These are phyloP conservation scores for Microctenopoma lineatum DNA, from an alignment of 2,797 vertebrate genomes.

Conservation along the genomic window DNA sequence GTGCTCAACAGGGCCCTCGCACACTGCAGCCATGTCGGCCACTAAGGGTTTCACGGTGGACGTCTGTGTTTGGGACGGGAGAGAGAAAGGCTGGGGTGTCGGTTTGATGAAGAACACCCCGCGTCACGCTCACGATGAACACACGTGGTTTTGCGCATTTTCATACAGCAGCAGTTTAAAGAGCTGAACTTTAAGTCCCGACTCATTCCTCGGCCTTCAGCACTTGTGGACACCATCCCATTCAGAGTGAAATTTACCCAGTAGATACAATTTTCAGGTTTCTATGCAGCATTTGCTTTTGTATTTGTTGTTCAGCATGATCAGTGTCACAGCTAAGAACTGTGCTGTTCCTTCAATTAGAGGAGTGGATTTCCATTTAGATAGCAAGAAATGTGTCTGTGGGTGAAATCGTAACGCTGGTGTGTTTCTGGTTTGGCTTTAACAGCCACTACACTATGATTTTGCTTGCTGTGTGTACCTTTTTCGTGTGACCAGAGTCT, in stretches of 20 bases:
- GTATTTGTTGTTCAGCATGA: constrained; percentile 40
- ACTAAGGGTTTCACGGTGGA: constrained; percentile 14
- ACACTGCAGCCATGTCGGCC: constrained; percentile 36
- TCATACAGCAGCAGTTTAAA: constrained; percentile 68
- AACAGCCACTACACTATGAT: constrained; percentile 61
- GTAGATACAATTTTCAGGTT: constrained; percentile 40
- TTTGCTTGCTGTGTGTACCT: constrained; percentile 44
- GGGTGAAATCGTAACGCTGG: constrained; percentile 62
- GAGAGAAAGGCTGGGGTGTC: constrained; percentile 43
- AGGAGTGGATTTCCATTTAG: constrained; percentile 40
- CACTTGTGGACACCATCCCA: constrained; percentile 59
- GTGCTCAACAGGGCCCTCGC: constrained; percentile 41
- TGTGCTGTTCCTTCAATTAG: constrained; percentile 39
- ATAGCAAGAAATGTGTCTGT: constrained; percentile 41
- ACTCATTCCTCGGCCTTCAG: constrained; percentile 63
- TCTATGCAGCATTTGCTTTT: constrained; percentile 28
- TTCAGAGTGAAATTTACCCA: constrained; percentile 36
- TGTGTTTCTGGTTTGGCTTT: constrained; percentile 57
- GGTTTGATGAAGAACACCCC: constrained; percentile 47
- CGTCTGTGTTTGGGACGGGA: constrained; percentile 36
- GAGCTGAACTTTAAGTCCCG: constrained; percentile 67
- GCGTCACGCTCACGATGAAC: constrained; percentile 34
- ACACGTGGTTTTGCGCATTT: constrained; percentile 49
- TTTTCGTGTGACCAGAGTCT: constrained; percentile 61
- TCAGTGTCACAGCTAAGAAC: constrained; percentile 51